These are phyloP conservation scores for Plecotus auritus DNA, from an alignment of 2,113 vertebrate species.

Conservation along the genomic window DNA sequence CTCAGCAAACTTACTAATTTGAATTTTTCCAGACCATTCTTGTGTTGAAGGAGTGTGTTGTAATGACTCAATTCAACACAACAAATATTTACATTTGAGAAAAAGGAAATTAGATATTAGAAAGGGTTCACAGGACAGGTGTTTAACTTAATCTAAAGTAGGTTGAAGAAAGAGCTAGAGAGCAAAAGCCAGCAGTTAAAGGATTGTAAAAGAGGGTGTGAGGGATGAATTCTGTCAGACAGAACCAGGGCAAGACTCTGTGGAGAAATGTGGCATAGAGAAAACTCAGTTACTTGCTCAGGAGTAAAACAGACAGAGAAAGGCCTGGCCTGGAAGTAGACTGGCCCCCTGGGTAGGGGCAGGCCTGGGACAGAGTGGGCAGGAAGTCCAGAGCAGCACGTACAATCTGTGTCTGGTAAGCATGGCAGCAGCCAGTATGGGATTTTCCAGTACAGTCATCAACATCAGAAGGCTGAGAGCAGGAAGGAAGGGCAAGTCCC, in stretches of 20 bases:
- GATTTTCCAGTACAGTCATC: constrained; percentile 42
- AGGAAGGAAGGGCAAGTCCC: constrained; percentile 62
- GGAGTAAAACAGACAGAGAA: not conserved
- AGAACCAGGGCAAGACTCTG: not conserved
- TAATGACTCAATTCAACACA: not conserved
- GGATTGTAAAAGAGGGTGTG: not conserved
- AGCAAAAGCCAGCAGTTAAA: not conserved
- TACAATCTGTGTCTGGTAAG: not conserved
- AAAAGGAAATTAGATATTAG: not conserved
- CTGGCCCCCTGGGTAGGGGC: not conserved
- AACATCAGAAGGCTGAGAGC: constrained; percentile 1
- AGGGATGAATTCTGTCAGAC: not conserved
- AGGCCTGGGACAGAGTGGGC: not conserved
- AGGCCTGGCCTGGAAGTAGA: not conserved
- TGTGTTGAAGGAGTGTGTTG: not conserved
- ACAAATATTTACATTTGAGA: not conserved
- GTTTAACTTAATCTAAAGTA: not conserved
- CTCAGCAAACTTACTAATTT: not conserved
- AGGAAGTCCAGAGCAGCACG: not conserved
- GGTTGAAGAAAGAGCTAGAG: not conserved
- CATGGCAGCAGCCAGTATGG: not conserved
- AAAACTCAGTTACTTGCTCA: not conserved
- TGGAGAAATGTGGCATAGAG: not conserved
- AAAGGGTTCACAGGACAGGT: not conserved
- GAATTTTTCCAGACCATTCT: not conserved